Evolutionary conservation across 2,888 invertebrate species (phyloP).

Genomic region (Caradrina clavipalpis): DNA sequence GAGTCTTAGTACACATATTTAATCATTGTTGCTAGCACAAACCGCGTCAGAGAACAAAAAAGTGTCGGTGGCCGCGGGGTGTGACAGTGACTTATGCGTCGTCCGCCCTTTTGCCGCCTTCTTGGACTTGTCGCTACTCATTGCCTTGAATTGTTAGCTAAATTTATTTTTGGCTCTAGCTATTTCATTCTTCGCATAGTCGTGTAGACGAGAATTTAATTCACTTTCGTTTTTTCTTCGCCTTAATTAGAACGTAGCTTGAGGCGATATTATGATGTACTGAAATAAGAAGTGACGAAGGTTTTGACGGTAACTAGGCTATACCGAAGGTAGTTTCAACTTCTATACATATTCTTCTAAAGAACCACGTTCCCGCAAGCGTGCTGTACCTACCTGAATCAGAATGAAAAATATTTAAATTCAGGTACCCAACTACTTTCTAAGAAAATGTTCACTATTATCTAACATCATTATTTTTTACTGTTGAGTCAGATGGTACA

Average conservation of each 20-base stretch:
- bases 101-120: slow-evolving; percentile 80
- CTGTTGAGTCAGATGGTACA: slow-evolving; percentile 31
- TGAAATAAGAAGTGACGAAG: slow-evolving; percentile 27
- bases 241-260: slow-evolving; percentile 38
- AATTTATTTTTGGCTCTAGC: slow-evolving; percentile 69
- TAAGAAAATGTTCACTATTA: slow-evolving; percentile 33
- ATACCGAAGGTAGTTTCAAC: slow-evolving; percentile 4
- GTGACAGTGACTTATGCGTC: slow-evolving; percentile 88
- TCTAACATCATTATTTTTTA: slow-evolving; percentile 31
- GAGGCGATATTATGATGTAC: slow-evolving; percentile 19
- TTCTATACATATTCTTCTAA: not conserved
- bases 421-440: slow-evolving; percentile 16
- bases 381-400: slow-evolving; percentile 20
- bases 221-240: slow-evolving; percentile 34
- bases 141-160: slow-evolving; percentile 78
- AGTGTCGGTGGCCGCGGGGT: slow-evolving; percentile 77
- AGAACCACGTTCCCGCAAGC: slow-evolving; percentile 5
- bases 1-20: slow-evolving; percentile 67
- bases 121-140: slow-evolving; percentile 82
- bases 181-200: slow-evolving; percentile 47
- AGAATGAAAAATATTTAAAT: slow-evolving; percentile 4
- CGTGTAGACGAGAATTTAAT: slow-evolving; percentile 31
- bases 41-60: slow-evolving; percentile 81
- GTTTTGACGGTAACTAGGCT: slow-evolving; percentile 26
- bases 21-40: slow-evolving; percentile 79